Conservation (phyloP, 2,797 vertebrate species). For the Okamejei kenojei region DNA sequence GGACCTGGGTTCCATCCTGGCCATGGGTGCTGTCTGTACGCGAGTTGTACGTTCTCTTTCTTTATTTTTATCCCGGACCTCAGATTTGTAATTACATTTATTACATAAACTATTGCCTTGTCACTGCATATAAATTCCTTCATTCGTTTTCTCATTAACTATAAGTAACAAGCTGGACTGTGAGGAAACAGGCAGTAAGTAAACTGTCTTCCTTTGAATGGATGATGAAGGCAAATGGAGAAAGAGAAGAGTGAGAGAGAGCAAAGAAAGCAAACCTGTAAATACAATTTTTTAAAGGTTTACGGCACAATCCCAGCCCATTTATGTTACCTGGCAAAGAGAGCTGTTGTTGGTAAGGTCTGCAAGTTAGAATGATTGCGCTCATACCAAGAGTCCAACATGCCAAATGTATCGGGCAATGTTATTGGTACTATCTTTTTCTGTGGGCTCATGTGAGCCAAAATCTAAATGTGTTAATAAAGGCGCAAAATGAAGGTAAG, state of each 20-base stretch:
- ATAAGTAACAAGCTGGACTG: not conserved
- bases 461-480: slow-evolving; percentile 48
- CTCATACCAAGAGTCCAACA: slow-evolving; percentile 95
- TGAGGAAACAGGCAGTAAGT: too few species aligned
- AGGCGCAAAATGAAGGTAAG: not conserved
- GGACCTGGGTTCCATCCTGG: too few species aligned
- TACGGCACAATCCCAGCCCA: too few species aligned
- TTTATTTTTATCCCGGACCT: too few species aligned
- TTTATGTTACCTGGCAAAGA: slow-evolving; percentile 77
- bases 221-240: too few species aligned
- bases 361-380: slow-evolving; percentile 84
- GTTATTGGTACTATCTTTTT: slow-evolving; percentile 79
- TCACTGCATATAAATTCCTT: not conserved
- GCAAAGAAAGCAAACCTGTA: too few species aligned
- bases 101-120: not conserved
- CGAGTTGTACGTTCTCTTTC: too few species aligned
- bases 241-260: too few species aligned
- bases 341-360: slow-evolving; percentile 69
- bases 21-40: too few species aligned
- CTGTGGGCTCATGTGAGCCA: slow-evolving; percentile 20
- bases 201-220: too few species aligned
- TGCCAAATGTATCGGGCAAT: slow-evolving; percentile 84
- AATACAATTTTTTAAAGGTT: too few species aligned
- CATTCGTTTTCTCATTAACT: not conserved
- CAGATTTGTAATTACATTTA: not conserved